Evolutionary conservation across 2,113 vertebrate genomes (phyloP).

Genomic region (Orientallactaga bullata): DNA sequence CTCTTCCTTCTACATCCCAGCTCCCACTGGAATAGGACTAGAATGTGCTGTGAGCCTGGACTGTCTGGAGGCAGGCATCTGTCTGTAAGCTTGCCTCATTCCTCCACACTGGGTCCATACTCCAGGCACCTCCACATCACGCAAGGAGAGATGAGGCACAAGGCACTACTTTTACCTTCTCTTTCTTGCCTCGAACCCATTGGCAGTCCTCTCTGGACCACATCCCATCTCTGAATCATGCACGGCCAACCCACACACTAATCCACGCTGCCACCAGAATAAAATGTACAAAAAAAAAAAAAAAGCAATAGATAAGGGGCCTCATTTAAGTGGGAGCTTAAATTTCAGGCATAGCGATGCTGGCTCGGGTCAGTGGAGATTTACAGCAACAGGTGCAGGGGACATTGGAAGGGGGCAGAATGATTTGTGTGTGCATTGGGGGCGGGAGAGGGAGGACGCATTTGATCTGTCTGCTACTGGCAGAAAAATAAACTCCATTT

Average conservation of each 20-base stretch:
- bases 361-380: slow-evolving; percentile 67
- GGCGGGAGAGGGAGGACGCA: slow-evolving; percentile 40
- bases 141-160: too few relatives aligned
- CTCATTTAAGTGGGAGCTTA: slow-evolving; percentile 69
- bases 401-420: neutral
- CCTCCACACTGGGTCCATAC: neutral
- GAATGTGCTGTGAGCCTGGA: neutral
- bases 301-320: slow-evolving; percentile 72
- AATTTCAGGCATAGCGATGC: slow-evolving; percentile 64
- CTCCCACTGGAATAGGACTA: neutral
- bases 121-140: neutral
- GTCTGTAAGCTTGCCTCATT: neutral
- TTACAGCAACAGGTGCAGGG: slow-evolving; percentile 75
- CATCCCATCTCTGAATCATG: slow-evolving; percentile 65
- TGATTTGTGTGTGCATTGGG: slow-evolving; percentile 39
- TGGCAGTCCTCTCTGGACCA: slow-evolving; percentile 50
- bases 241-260: slow-evolving; percentile 51
- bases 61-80: neutral
- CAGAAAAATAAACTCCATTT: slow-evolving; percentile 74
- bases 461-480: slow-evolving; percentile 66
- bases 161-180: neutral
- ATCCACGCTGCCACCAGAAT: slow-evolving; percentile 57
- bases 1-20: neutral
- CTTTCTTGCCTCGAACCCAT: neutral
- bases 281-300: slow-evolving; percentile 32